These are phyloP conservation scores for Poeciliopsis prolifica DNA, from an alignment of 2,113 vertebrate genomes.

Conservation along the genomic window DNA sequence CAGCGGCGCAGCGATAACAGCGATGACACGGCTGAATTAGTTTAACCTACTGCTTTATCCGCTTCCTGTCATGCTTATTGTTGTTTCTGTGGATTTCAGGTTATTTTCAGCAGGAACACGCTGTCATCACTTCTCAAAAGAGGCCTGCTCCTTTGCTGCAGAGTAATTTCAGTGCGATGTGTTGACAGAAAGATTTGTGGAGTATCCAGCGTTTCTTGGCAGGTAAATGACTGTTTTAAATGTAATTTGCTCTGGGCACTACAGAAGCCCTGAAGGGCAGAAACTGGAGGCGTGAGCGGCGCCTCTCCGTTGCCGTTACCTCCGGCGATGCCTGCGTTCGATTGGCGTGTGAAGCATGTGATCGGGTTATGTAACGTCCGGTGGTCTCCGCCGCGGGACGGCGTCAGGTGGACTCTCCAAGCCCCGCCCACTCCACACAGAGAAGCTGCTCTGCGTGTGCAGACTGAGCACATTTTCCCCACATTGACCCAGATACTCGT, in stretches of 20 bases:
- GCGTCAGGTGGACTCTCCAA: slow-evolving; percentile 5
- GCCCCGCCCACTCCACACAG: slow-evolving; percentile 60
- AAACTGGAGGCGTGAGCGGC: neutral
- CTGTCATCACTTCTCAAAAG: slow-evolving; percentile 1
- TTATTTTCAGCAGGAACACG: neutral
- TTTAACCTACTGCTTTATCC: neutral
- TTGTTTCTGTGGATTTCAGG: neutral
- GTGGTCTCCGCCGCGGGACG: slow-evolving; percentile 41
- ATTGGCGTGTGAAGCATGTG: slow-evolving; percentile 1
- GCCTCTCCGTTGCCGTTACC: neutral
- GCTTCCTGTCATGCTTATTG: neutral
- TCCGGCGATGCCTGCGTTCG: neutral
- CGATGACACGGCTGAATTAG: neutral
- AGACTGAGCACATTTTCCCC: slow-evolving; percentile 43
- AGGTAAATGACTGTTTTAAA: slow-evolving; percentile 4
- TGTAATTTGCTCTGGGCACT: slow-evolving; percentile 6
- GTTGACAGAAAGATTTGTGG: slow-evolving; percentile 3
- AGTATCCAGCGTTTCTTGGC: slow-evolving; percentile 1
- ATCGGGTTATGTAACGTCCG: slow-evolving; percentile 51
- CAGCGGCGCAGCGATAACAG: too few species aligned
- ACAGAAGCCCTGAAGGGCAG: neutral
- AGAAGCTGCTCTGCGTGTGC: slow-evolving; percentile 47
- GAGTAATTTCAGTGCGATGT: slow-evolving; percentile 3
- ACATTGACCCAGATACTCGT: slow-evolving; percentile 74
- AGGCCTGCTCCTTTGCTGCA: neutral